These are phyloP conservation scores for Chaunax sp. DNA, from an alignment of 2,797 vertebrate genomes.

Conservation along the genomic window DNA sequence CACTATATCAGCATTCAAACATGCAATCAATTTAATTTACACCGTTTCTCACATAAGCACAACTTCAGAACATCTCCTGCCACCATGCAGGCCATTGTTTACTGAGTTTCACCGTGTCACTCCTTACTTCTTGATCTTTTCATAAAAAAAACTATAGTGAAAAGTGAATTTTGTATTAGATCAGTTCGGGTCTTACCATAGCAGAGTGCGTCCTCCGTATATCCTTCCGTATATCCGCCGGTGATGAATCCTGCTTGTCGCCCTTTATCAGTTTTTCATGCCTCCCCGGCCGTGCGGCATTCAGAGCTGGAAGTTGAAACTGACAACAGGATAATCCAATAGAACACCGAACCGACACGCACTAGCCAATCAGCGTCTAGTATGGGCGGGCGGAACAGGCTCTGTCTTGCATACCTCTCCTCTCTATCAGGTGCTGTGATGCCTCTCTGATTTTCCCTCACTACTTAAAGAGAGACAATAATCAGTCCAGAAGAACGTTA, in stretches of 20 bases:
- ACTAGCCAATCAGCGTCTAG: slow-evolving; percentile 57
- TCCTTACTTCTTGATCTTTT: not conserved
- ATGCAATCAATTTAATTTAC: not conserved
- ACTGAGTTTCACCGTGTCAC: not conserved
- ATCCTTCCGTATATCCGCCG: slow-evolving; percentile 53
- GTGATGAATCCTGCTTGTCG: slow-evolving; percentile 31
- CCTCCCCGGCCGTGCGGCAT: slow-evolving; percentile 43
- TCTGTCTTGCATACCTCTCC: slow-evolving; percentile 11
- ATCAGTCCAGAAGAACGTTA: no score
- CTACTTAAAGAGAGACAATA: not conserved
- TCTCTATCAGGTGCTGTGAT: slow-evolving; percentile 25
- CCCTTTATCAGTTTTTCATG: slow-evolving; percentile 56
- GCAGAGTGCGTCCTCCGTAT: slow-evolving; percentile 46
- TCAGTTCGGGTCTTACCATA: slow-evolving; percentile 67
- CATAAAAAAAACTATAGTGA: not conserved
- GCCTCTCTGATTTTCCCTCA: not conserved
- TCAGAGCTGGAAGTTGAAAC: slow-evolving; percentile 35
- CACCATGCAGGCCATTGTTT: not conserved
- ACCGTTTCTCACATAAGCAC: not conserved
- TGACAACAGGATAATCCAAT: slow-evolving; percentile 61
- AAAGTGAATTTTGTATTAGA: not conserved
- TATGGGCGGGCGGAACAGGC: slow-evolving; percentile 25
- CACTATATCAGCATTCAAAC: not conserved
- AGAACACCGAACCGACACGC: not conserved
- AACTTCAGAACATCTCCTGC: slow-evolving; percentile 49